Base-by-base conservation (phyloP, 2,888 invertebrate species). In the Polymixis flavicincta region DNA sequence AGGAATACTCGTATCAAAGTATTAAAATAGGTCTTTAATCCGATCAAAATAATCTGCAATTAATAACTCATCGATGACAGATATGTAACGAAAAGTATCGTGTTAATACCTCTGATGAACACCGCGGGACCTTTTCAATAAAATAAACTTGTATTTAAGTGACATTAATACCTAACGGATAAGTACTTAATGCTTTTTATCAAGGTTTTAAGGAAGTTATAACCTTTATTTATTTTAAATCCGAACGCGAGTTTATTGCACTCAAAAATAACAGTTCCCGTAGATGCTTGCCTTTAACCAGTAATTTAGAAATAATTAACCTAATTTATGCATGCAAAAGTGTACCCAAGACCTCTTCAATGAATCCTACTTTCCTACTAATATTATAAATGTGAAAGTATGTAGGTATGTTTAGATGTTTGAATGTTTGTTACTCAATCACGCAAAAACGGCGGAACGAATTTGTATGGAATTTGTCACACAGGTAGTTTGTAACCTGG, bases 31-130 rank as follows among this genome's bases (percentile, higher is more conserved):
- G 11, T 65, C 28, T 32, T 66, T 74, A 68, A 85, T 78, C 70
- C 75, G 77, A 86, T 80, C 78, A 72, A 71, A 72, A 76, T 87
- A 87, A 87, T 83, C 85, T 76, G 85, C 80, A 84, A 88, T 87
- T 74, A 84, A 86, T 82, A 80, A 83, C 83, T 83, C 64, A 37
- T 37, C 78, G 76, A 83, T 83, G 89, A 85, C 87, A 83, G 83
- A 81, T 83, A 48, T 79, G 72, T 85, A 83, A 76, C 84, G 77
- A 68, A 65, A 73, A 74, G 65, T 69, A 76, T 78, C 63, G 70
- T 57, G 73, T 79, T 86, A 86, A 89, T 83, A 87, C 68, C 80
- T 69, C 78, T 86, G 86, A 76, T 73, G 74, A 60, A 74, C 48
- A 71, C 86, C 87, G 87, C 72, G 63, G 48, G 28, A 82, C 65